Conservation (phyloP, 2,797 vertebrate genomes). For the Buphagus erythrorhynchus region DNA sequence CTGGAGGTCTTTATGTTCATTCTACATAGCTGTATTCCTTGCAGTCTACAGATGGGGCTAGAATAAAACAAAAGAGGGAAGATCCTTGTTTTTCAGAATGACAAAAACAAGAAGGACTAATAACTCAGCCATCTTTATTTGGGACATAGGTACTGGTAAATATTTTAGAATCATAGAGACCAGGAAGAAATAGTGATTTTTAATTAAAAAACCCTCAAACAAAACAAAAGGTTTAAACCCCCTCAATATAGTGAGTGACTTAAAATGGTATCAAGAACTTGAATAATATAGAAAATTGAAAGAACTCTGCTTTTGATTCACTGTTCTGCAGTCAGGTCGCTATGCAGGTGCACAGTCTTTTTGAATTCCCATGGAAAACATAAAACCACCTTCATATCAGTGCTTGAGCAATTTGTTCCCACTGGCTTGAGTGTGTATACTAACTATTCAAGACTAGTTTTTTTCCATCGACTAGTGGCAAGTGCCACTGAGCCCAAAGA, state of each 20-base stretch:
- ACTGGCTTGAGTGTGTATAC: background rate
- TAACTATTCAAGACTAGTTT: background rate
- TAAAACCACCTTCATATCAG: rapidly evolving
- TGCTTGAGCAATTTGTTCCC: background rate
- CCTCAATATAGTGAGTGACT: background rate
- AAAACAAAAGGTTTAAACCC: rapidly evolving
- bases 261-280: background rate
- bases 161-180: background rate
- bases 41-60: background rate
- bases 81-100: background rate
- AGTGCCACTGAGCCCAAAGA: background rate
- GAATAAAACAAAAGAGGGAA: background rate
- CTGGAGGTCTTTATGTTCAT: background rate
- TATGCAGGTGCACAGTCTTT: background rate
- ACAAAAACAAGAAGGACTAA: background rate
- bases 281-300: background rate
- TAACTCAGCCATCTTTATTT: background rate
- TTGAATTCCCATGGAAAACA: background rate
- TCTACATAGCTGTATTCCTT: background rate
- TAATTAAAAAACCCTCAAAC: rapidly evolving
- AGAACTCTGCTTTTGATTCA: background rate
- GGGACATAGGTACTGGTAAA: background rate
- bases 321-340: background rate
- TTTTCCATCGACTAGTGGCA: background rate
- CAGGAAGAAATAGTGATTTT: background rate